A percentile compares a stretch with the other conserved stretches of the same genome.
phyloP scores from a whole-genome alignment of 2,113 vertebrate species.

The Sylvicapra grimmia region DNA sequence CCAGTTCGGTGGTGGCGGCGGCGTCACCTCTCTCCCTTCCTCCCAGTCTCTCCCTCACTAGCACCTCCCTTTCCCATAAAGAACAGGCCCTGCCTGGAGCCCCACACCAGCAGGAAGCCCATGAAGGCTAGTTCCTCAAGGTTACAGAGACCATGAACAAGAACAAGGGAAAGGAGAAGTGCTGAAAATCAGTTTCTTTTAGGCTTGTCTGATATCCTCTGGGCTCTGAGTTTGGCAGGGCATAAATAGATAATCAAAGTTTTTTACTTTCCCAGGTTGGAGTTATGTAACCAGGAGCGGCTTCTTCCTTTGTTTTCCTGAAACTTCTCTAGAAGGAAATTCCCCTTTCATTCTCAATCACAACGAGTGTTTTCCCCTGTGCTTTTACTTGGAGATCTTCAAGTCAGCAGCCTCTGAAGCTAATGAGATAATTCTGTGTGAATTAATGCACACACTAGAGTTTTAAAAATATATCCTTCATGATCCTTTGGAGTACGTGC shows the following conservation, averaged over 20 bases:
- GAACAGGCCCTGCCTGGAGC: background rate
- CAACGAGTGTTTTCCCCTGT: background rate
- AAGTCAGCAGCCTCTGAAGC: constrained; percentile 10
- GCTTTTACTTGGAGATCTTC: constrained; percentile 22
- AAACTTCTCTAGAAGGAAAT: constrained; percentile 14
- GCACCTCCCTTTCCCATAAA: rapidly evolving
- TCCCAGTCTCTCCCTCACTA: rapidly evolving
- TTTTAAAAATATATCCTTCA: background rate
- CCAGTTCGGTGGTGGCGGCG: rapidly evolving
- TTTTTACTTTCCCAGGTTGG: constrained; percentile 28
- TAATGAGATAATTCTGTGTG: constrained; percentile 35
- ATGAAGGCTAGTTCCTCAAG: background rate
- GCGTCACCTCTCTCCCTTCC: rapidly evolving
- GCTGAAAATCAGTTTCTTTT: background rate
- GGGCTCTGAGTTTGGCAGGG: background rate
- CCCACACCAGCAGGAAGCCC: background rate
- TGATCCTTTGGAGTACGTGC: background rate
- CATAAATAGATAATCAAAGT: constrained; percentile 56
- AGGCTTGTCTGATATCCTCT: constrained; percentile 3
- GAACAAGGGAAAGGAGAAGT: background rate
- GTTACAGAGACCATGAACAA: rapidly evolving
- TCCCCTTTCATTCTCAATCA: background rate
- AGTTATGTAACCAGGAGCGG: constrained; percentile 17
- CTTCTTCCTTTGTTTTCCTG: constrained; percentile 24
- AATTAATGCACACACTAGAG: background rate